Base-by-base conservation (phyloP, 2,113 vertebrate species). In the Sceloporus tristichus region DNA sequence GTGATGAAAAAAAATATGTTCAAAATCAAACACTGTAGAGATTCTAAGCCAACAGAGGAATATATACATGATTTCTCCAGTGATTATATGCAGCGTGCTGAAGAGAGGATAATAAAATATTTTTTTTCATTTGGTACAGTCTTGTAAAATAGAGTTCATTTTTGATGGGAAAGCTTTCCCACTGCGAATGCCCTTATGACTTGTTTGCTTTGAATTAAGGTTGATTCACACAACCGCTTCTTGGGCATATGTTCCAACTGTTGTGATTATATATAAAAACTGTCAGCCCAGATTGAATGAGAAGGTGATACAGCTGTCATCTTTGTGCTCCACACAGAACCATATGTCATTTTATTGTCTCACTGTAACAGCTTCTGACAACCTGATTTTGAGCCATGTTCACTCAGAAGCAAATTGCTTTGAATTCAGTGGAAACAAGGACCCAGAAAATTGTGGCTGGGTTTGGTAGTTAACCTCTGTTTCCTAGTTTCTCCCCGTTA, bases 11-110 rank as follows among this genome's bases (percentile, higher is more conserved):
- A 92, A 85, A 89, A 94, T 25, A 53, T 90, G 82, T 83, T 92
- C 62, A 84, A 77, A 92, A 94, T 96, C 91, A 96, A 96, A 94
- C 92, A 94, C 94, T 95, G 95, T 90, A 91, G 78, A 91, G 92
- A 95, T 95, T 84, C 59, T 87, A 25, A 87, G 92, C 68, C 54
- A 68, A 74, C 29, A 65, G 53, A 90, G 86, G 85, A 84, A 90
- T 76, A 66, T 82, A 40, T 38, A 1, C 0, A 0, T 54, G 66
- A n/a, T 68, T 84, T 90, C 48, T 66, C 88, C 27, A 78, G 86
- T 10, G 84, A 40, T 29, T 76, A 9, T 89, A 27, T 81, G 81
- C 88, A 19, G 8, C 13, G 78, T 38, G 73, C 34, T 34, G 1
- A 40, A 88, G 29, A 29, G 78, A 65, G 89, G 85, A 85, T 18